Evolutionary conservation across 2,113 vertebrate genomes (phyloP).

Genomic region (Hypomesus transpacificus): DNA sequence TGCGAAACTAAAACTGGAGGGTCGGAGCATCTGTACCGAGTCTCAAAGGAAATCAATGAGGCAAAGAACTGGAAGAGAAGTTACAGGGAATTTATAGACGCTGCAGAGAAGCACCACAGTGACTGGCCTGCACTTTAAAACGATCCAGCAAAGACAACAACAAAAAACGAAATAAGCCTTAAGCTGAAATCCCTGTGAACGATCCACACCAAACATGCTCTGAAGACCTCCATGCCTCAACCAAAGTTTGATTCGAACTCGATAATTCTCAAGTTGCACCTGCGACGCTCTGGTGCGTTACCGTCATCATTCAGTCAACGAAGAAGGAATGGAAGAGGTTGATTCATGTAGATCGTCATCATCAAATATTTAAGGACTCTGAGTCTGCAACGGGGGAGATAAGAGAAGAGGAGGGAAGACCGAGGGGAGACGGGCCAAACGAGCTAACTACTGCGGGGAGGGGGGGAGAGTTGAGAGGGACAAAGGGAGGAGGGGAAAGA

Average conservation of each 20-base stretch:
- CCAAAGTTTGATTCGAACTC: no score
- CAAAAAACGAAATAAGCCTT: no score
- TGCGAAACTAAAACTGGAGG: neutral
- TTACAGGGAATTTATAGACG: no score
- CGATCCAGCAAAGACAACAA: no score
- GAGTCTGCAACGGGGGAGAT: slow-evolving; percentile 45
- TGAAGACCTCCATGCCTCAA: no score
- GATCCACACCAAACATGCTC: no score
- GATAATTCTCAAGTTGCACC: neutral
- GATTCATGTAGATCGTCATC: slow-evolving; percentile 64
- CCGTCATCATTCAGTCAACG: slow-evolving; percentile 43
- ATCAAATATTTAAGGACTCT: slow-evolving; percentile 63
- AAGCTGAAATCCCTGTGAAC: no score
- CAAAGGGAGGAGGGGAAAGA: slow-evolving; percentile 23
- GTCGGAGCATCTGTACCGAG: neutral
- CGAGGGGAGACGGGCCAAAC: slow-evolving; percentile 36
- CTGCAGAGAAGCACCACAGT: no score
- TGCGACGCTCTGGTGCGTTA: slow-evolving; percentile 32
- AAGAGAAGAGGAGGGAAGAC: slow-evolving; percentile 39
- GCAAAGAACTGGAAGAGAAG: no score
- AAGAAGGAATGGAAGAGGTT: slow-evolving; percentile 32
- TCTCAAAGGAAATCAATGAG: no score
- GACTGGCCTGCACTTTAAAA: no score
- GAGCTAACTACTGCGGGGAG: slow-evolving; percentile 57
- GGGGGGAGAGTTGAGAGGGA: slow-evolving; percentile 41